phyloP scores from a whole-genome alignment of 2,797 vertebrate genomes.

The Chromis chromis region DNA sequence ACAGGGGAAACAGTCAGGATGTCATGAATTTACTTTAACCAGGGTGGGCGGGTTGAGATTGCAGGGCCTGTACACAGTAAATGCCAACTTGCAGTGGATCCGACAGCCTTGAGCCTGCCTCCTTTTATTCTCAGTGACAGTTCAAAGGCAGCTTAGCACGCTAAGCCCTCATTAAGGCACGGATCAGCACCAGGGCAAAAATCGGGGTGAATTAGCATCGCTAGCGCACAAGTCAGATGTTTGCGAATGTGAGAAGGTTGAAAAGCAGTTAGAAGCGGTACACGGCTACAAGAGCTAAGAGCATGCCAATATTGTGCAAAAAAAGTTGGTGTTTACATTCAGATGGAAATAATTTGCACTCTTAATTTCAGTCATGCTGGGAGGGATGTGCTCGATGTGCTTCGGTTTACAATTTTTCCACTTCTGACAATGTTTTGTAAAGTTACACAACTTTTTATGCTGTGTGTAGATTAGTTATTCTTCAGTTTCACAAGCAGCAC shows the following conservation, averaged over 20 bases:
- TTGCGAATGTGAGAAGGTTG: conserved; percentile 30
- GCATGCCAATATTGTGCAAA: neutral
- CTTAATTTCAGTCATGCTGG: neutral
- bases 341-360: neutral
- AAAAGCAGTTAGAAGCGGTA: conserved; percentile 10
- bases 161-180: conserved; percentile 77
- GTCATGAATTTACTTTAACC: conserved; percentile 58
- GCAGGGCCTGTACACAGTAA: conserved; percentile 50
- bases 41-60: conserved; percentile 50
- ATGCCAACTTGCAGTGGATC: conserved; percentile 57
- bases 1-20: conserved; percentile 27
- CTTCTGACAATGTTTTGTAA: no score
- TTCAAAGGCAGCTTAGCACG: conserved; percentile 76
- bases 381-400: neutral
- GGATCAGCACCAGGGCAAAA: conserved; percentile 70
- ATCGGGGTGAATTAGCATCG: conserved; percentile 64
- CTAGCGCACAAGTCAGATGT: conserved; percentile 42
- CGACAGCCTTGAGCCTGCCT: conserved; percentile 52
- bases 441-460: no score
- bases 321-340: neutral
- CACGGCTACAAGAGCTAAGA: neutral
- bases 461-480: no score
- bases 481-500: no score
- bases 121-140: conserved; percentile 79
- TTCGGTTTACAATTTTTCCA: no score